Conservation (phyloP, 2,113 vertebrate genomes). For the Natator depressus region DNA sequence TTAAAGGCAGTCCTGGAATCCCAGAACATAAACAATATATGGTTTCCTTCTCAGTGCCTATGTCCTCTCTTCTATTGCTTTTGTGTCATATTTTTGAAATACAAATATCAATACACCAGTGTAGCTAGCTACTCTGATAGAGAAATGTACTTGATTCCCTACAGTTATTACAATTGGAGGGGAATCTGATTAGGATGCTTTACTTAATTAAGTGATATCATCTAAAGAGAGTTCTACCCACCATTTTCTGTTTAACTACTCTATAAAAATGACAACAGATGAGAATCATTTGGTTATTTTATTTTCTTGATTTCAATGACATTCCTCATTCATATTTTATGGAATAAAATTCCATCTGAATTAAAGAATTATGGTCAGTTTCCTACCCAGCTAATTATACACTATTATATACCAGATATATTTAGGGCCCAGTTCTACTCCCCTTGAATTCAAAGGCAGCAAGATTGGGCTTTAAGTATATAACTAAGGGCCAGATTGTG, state of each 20-base stretch:
- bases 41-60: constrained; percentile 29
- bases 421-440: constrained; percentile 39
- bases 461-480: not conserved
- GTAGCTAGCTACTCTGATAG: constrained; percentile 77
- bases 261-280: constrained; percentile 81
- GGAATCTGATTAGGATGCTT: constrained; percentile 84
- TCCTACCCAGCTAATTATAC: constrained; percentile 65
- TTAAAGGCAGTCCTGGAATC: not conserved
- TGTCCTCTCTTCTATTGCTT: constrained; percentile 67
- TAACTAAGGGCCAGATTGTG: not conserved
- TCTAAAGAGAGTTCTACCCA: constrained; percentile 82
- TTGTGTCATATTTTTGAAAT: constrained; percentile 75
- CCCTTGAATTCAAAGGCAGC: constrained; percentile 1
- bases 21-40: not conserved
- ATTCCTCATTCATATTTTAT: constrained; percentile 77
- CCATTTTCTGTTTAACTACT: constrained; percentile 76
- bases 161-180: constrained; percentile 83
- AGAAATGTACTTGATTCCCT: constrained; percentile 83
- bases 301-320: constrained; percentile 79
- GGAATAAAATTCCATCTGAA: constrained; percentile 70
- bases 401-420: constrained; percentile 57
- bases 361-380: constrained; percentile 76
- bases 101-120: constrained; percentile 80
- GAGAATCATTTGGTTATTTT: constrained; percentile 79
- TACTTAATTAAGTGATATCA: constrained; percentile 86